Base-by-base conservation (phyloP, 2,797 vertebrate genomes). In the Gadopsis bispinosus region DNA sequence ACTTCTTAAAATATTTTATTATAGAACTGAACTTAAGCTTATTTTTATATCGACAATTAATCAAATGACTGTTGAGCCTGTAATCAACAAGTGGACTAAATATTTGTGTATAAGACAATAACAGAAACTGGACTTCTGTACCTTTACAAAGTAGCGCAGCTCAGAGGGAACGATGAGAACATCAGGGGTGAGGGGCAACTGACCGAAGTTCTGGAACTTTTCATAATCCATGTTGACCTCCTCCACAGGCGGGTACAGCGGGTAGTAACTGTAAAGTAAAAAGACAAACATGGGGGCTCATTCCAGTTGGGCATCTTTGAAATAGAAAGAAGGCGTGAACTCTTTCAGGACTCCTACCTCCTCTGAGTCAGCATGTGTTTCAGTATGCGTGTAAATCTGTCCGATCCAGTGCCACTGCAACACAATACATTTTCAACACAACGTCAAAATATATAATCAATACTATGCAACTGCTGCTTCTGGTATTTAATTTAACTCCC, bases 111-210 rank as follows among this genome's bases (percentile, higher is more conserved):
- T 0, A 43, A 16, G 41, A 29, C 26, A 16, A 4, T 1, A 9
- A 14, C n/a, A 12, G 5, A 22, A 53, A 37, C 4, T 14, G 3
- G 4, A 47, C 20, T 10, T 29, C 1, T 31, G 74, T 62, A 99
- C 98, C 97, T 98, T 99, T 16, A 98, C 61, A 14, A 98, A 99
- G 90, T 96, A 99, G 11, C 96, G 96, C 66, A 99, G 93, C 89
- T 99, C 97, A 0, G 98, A 99, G 0, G 98, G 98, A 22, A 95
- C 72, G 4, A 99, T 77, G 19, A 99, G 93, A 37, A 99, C 9
- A 1, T 99, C 96, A 0, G 98, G 98, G 0, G 96, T 97, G 83
- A 97, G 69, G 0, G 94, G 94, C 79, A 99, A 91, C 55, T 94
- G 94, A 2, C 93, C 91, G 0, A 95, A 93, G 17, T 73, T 75